Base-by-base conservation (phyloP, 2,113 vertebrate genomes). In the Petrocephalus zakoni region DNA sequence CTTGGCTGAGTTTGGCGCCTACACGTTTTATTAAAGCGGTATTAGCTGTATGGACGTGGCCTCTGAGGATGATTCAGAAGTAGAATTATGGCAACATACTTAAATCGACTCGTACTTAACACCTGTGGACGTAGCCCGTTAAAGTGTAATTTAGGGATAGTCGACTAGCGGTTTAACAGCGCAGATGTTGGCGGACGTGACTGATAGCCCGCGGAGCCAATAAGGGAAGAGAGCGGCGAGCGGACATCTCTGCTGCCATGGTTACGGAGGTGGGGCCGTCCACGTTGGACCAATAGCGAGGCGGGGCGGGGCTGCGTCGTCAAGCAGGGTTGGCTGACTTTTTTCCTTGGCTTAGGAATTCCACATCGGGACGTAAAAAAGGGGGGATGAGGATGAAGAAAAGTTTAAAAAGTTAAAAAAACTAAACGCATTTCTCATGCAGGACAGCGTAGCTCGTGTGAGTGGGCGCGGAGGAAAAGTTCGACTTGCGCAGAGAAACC, bases 321-420 rank as follows among this genome's bases (percentile, higher is more conserved):
- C 85, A 52, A 95, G 95, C 96, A 96, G 2, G 95, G 90, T 90
- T 91, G 95, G 88, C 83, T 95, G 94, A 91, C 85, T 92, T 89
- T 42, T 42, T 90, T 88, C 55, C 81, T 86, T 29, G 58, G 64
- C 37, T 78, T 37, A 51, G 72, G 75, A 89, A 86, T 90, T 88
- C 49, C 47, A 90, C 83, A 56, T 53, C 87, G 87, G 86, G 47
- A 90, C 89, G 51, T 86, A 51, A 51, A 51, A 85, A 86, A 42
- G 42, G 49, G 88, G 89, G 53, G 91, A 89, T 37, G 72, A 64
- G 4, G 61, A 68, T 13, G 61, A 88, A 87, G 91, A 89, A 86
- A 91, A 88, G 86, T 85, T 75, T 9, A 75, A 13, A 8, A 85
- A 72, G 53, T 72, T 55, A 25, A 29, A 34, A 21, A 46, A 21